Evolutionary conservation across 2,113 vertebrate species (phyloP), one percentile per base, ranked within the genome.

Genomic region (Ariopsis seemanni): DNA sequence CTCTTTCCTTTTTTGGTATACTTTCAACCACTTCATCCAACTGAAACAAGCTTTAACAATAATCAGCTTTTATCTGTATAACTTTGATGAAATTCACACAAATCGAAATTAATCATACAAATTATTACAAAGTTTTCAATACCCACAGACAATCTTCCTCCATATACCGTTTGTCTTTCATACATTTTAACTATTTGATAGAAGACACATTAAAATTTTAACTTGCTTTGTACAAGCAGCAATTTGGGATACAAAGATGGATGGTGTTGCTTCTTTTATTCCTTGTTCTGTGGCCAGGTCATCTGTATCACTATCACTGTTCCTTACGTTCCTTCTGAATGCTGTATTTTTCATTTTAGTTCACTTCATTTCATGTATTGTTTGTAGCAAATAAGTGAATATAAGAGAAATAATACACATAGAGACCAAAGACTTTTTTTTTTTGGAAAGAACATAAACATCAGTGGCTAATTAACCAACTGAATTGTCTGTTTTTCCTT

Each of bases 21-120:
- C 34, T 42, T 42, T 42, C 34, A 42, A 42, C 34, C 2, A 42
- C 34, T 42, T 42, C 34, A 42, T 42, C 34, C 34, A 42, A 42
- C 34, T 96, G 91, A 96, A n/a, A 8, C 25, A n/a, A 55, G 58
- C 53, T 30, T 80, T 2, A 57, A 58, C 5, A 57, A 55, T 25
- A 42, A 42, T 42, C 8, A 34, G 17, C 69, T 34, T 69, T 7
- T 69, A 30, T 34, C 69, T 71, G 30, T 34, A 18, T 2, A 18
- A 1, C 27, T 84, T 27, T 30, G n/a, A 30, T 30, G 12, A 27
- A 1, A 25, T 22, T 20, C 50, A 50, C 0, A 20, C 4, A 22
- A 48, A 25, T 18, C 5, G 22, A 9, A 50, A 75, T 11, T 15
- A 42, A 72, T 67, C n/a, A 5, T 12, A 65, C 63, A 65, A 12